Base-by-base conservation (phyloP, 1,140 invertebrate species). In the Ips nitidus region DNA sequence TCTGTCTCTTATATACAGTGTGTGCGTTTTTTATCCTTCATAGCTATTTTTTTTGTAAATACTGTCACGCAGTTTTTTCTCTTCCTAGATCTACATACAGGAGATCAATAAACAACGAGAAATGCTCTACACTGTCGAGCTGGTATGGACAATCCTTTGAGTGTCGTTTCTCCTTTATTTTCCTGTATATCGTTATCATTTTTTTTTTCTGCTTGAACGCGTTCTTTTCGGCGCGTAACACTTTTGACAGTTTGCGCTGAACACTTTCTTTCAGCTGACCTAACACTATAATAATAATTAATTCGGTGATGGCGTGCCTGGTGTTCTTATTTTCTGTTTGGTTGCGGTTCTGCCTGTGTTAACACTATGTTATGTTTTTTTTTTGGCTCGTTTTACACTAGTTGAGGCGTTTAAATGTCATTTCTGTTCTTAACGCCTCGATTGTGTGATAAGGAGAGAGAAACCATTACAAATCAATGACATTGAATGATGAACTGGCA, bases 51-150 rank as follows among this genome's bases (percentile, higher is more conserved):
- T 22, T 74, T 74, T 80, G 77, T 81, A 79, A 67, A 78, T 75
- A 75, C 71, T 78, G 75, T 78, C 72, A 75, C 73, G 73, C 71
- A 56, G 61, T 78, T 80, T 75, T 80, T 76, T 79, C 76, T 78
- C 77, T 71, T 62, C 85, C 83, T 88, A 91, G 88, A 89, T 89
- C 83, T 91, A 89, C 86, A 89, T 90, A 85, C 90, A 92, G 84
- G 93, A 94, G 88, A 89, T 94, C 84, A 92, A 87, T 85, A 91
- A 91, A 86, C 90, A 91, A 82, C 88, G 89, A 84, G 90, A 93
- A 84, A 86, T 92, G 83, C 85, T 92, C 81, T 89, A 91, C 84
- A 90, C 90, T 82, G 90, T 91, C 80, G 90, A 92, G 85, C 84
- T 92, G 90, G 90, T 92, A 90, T 86, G 89, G 72, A 76, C 70